Percentiles rank a stretch among this genome's conserved stretches.
These are phyloP conservation scores for Saguinus imperator DNA, from an alignment of 2,113 vertebrate genomes.

Conservation along the genomic window DNA sequence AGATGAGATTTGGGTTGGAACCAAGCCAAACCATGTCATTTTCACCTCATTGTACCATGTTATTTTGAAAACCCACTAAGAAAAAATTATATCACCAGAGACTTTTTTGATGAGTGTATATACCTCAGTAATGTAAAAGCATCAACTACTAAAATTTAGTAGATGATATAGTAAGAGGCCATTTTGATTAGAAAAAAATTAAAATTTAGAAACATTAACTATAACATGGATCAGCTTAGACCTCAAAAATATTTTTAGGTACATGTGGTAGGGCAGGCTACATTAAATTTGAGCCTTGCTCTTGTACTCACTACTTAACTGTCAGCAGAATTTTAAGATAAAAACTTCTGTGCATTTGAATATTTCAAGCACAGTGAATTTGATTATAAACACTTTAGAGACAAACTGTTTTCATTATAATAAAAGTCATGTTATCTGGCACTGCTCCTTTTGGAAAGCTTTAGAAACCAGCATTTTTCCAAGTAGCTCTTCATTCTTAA, in stretches of 20 bases:
- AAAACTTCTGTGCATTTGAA: background rate
- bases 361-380: background rate
- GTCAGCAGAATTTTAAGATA: background rate
- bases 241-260: background rate
- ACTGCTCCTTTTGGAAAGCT: background rate
- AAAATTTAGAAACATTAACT: background rate
- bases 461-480: background rate
- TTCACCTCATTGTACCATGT: background rate
- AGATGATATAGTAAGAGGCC: background rate
- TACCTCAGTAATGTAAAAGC: background rate
- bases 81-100: background rate
- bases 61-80: background rate
- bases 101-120: background rate
- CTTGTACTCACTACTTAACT: background rate
- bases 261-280: background rate
- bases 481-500: conserved; percentile 15
- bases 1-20: too few species aligned
- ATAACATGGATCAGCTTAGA: background rate
- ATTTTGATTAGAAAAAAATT: background rate
- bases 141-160: background rate
- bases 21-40: too few species aligned
- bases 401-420: background rate
- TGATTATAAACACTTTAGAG: background rate
- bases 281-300: background rate
- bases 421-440: background rate